Base-by-base conservation (phyloP, 2,113 vertebrate genomes). In the Nyctibius bracteatus region DNA sequence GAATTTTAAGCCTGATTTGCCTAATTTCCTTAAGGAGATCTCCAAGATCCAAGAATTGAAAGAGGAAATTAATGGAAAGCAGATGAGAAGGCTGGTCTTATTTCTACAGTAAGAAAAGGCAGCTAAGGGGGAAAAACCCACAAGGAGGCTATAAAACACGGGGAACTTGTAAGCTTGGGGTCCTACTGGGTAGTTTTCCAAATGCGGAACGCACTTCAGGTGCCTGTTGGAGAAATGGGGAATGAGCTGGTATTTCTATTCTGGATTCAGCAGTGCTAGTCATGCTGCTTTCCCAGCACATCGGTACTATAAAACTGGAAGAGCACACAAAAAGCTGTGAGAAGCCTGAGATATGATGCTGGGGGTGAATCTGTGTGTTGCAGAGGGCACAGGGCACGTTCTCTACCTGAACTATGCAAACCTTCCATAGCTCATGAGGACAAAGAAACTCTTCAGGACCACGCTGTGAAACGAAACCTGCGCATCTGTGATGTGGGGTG, bases 1-100 rank as follows among this genome's bases (percentile, higher is more conserved):
- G 73, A 91, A 79, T 39, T 67, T 86, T 92, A 94, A 94, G 47
- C 57, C 80, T 86, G 43, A 88, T 95, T 91, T 94, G 23, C 35
- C n/a, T 91, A 31, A 81, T 94, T 90, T 92, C 19, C 59, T 94
- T 81, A 92, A 74, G 72, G 49, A 61, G 37, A 88, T 77, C 41
- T 90, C 46, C 37, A 73, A 63, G 68, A 75, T 65, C 35, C 46
- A 47, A 74, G 52, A 81, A 51, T 5, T 55, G 55, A 81, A 66
- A 0, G 9, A 39, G 12, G 13, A 80, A 83, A 81, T 43, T 70
- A 46, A 81, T 21, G 8, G 27, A 46, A 78, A 71, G 28, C n/a
- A 66, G 20, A 55, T 44, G 37, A 77, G 25, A 93, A 65, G 33
- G 37, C 16, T 82, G 7, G 18, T 61, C 43, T 91, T 58, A 59